Conservation (phyloP, 1,140 invertebrate genomes). For the Leguminivora glycinivorella region DNA sequence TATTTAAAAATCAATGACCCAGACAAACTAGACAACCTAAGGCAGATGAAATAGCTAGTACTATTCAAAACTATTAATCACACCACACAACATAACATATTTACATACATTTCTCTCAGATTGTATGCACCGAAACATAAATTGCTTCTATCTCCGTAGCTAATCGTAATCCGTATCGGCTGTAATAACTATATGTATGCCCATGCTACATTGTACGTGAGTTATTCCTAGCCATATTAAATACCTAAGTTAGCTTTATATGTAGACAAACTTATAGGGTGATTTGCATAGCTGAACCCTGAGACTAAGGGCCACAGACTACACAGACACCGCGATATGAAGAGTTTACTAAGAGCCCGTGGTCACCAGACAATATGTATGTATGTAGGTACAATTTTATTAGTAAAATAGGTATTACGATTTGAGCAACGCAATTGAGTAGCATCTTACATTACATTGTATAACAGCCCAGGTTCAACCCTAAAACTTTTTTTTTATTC, state of each 20-base stretch:
- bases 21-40: too few species aligned
- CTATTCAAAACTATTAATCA: not conserved
- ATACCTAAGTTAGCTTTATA: constrained; percentile 9
- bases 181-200: constrained; percentile 10
- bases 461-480: too few species aligned
- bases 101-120: constrained; percentile 2
- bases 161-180: constrained; percentile 12
- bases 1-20: too few species aligned
- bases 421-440: too few species aligned
- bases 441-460: too few species aligned
- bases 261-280: constrained; percentile 12
- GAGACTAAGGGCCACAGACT: not conserved
- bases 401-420: too few species aligned
- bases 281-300: constrained; percentile 8
- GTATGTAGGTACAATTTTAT: too few species aligned
- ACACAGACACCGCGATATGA: too few species aligned
- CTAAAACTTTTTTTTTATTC: too few species aligned
- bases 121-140: not conserved
- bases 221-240: not conserved
- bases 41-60: too few species aligned
- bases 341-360: too few species aligned
- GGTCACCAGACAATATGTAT: too few species aligned
- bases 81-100: not conserved
- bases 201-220: constrained; percentile 8
- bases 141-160: constrained; percentile 2